phyloP scores from a whole-genome alignment of 2,888 invertebrate genomes.

The Drosophila histrio region DNA sequence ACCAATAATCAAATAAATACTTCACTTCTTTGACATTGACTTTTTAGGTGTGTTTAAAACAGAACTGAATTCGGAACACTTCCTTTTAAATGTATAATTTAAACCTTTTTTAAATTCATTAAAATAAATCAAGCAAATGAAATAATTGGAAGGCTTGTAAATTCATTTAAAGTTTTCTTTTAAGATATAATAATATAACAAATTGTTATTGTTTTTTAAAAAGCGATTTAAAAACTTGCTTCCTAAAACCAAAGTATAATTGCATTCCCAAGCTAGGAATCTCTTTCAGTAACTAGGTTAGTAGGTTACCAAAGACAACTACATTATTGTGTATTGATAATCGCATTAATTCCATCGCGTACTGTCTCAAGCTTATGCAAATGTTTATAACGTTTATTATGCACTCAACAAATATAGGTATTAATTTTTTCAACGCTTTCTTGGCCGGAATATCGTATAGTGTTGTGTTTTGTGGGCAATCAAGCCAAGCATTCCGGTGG shows the following conservation, averaged over 20 bases:
- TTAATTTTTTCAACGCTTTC: constrained; percentile 45
- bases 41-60: not conserved
- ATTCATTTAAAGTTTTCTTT: not conserved
- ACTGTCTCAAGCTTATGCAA: constrained; percentile 20
- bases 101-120: no score
- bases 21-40: not conserved
- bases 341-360: constrained; percentile 14
- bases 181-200: not conserved
- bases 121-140: no score
- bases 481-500: constrained; percentile 70
- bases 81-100: no score
- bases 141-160: no score
- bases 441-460: constrained; percentile 43
- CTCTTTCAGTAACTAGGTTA: constrained; percentile 1
- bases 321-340: not conserved
- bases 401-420: constrained; percentile 17
- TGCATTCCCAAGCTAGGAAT: not conserved
- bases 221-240: not conserved
- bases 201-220: not conserved
- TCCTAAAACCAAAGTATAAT: not conserved
- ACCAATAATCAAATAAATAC: no score
- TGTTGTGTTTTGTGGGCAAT: constrained; percentile 51
- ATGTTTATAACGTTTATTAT: constrained; percentile 12
- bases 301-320: not conserved
- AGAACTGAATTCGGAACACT: not conserved